Conservation (phyloP, 2,888 invertebrate genomes). For the Parascotia fuliginaria region DNA sequence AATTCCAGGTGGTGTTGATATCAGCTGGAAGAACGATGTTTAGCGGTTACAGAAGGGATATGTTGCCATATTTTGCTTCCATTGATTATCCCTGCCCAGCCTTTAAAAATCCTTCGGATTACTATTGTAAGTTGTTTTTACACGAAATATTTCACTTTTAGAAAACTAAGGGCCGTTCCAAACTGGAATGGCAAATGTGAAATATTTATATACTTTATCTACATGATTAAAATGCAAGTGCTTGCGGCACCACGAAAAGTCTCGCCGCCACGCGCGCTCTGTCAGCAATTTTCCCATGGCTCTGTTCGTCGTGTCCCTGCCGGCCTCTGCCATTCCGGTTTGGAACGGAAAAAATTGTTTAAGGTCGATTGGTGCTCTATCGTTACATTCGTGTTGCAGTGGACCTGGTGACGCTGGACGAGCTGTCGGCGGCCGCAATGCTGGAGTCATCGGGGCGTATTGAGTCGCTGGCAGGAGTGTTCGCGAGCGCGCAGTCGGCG, state of each 20-base stretch:
- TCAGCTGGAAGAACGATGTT: slow-evolving; percentile 97
- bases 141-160: too few species aligned
- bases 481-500: slow-evolving; percentile 88
- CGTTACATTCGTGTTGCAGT: slow-evolving; percentile 90
- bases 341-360: too few species aligned
- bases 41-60: slow-evolving; percentile 94
- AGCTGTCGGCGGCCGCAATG: slow-evolving; percentile 97
- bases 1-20: slow-evolving; percentile 89
- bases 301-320: too few species aligned
- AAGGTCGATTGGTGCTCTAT: too few species aligned
- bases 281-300: too few species aligned
- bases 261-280: too few species aligned
- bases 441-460: slow-evolving; percentile 97
- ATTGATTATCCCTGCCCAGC: slow-evolving; percentile 97
- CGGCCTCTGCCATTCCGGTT: too few species aligned
- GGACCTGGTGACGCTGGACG: slow-evolving; percentile 96
- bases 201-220: too few species aligned
- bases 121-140: slow-evolving; percentile 90
- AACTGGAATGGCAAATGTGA: too few species aligned
- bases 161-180: too few species aligned
- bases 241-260: too few species aligned
- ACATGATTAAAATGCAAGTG: too few species aligned
- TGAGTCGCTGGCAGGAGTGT: slow-evolving; percentile 94
- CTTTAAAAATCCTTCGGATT: slow-evolving; percentile 98
- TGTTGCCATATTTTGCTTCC: slow-evolving; percentile 96